These are phyloP conservation scores for Argyrosomus japonicus DNA, from an alignment of 2,113 vertebrate genomes.

Conservation along the genomic window DNA sequence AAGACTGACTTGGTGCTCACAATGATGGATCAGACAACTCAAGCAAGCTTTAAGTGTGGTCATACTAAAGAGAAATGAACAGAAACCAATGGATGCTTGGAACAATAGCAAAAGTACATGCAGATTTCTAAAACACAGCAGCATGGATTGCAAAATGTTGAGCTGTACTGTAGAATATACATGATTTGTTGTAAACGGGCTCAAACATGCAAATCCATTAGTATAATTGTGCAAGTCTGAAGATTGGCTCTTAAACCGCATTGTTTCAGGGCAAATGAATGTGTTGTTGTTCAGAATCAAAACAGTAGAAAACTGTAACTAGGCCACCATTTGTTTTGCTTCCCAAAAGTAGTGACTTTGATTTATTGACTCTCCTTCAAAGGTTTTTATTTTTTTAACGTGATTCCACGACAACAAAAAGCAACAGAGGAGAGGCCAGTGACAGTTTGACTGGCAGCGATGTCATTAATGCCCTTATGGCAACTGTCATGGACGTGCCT, in stretches of 20 bases:
- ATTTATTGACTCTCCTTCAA: not conserved
- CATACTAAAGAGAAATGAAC: slow-evolving; percentile 25
- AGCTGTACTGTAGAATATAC: not conserved
- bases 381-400: slow-evolving; percentile 18
- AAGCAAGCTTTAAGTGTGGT: not conserved
- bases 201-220: not conserved
- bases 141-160: not conserved
- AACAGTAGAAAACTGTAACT: not conserved
- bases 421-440: slow-evolving; percentile 18
- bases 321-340: not conserved
- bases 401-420: slow-evolving; percentile 45
- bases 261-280: not conserved
- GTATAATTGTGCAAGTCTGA: not conserved
- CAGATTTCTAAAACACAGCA: not conserved
- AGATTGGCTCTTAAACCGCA: not conserved
- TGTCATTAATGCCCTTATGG: slow-evolving; percentile 69
- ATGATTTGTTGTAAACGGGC: not conserved
- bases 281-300: not conserved
- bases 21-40: slow-evolving; percentile 29
- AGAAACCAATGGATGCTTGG: not conserved
- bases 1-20: slow-evolving; percentile 28
- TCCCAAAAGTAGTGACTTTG: not conserved
- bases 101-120: not conserved
- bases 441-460: slow-evolving; percentile 63
- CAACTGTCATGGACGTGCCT: slow-evolving; percentile 52